A percentile compares a stretch with the other conserved stretches of the same genome.
Evolutionary conservation across 2,797 vertebrate genomes (phyloP).

Genomic region (Gambusia yucatana): DNA sequence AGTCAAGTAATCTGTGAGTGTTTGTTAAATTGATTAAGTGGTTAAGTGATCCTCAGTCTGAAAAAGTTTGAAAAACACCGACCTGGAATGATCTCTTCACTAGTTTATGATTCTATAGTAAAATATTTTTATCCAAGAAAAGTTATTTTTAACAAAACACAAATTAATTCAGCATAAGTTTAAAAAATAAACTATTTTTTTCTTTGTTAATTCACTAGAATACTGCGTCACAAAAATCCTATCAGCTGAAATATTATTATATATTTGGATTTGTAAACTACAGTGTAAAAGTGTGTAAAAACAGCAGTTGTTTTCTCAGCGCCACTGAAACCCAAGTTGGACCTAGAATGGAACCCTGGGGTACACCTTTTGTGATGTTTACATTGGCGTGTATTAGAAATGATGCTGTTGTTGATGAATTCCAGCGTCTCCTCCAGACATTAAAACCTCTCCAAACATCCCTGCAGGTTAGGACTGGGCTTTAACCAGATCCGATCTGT

Average conservation of each 20-base stretch:
- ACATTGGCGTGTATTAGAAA: neutral
- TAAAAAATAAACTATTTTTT: neutral
- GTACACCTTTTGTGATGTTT: neutral
- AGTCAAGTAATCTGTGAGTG: too few species aligned
- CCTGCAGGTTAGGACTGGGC: slow-evolving; percentile 89
- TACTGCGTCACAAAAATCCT: neutral
- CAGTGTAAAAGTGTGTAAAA: neutral
- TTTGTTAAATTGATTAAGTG: too few species aligned
- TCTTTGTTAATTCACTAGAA: neutral
- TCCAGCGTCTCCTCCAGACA: neutral
- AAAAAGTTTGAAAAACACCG: too few species aligned
- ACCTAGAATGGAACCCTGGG: too few species aligned
- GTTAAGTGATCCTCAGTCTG: too few species aligned
- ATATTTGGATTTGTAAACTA: neutral
- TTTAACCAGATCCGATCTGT: slow-evolving; percentile 95
- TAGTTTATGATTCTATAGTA: neutral
- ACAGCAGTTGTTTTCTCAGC: neutral
- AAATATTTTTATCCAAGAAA: neutral
- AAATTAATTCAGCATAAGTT: neutral
- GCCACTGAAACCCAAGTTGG: neutral
- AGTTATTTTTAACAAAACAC: neutral
- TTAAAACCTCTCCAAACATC: slow-evolving; percentile 2
- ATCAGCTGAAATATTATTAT: neutral
- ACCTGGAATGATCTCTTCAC: neutral
- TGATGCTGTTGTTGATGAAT: neutral